Conservation (phyloP, 2,888 invertebrate species). For the Corbicula japonica region DNA sequence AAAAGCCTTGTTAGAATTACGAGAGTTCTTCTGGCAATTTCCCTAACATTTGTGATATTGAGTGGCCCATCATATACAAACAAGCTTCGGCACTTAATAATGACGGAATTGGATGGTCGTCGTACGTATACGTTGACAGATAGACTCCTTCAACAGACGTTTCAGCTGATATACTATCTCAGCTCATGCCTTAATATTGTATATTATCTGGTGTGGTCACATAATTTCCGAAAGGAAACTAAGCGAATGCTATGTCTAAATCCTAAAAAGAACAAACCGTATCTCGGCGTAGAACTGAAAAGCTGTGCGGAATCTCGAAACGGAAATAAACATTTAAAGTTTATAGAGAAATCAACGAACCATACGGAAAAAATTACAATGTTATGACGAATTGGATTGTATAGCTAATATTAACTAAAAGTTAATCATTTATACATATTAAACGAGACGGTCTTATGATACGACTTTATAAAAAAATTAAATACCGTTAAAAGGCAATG, state of each 20-base stretch:
- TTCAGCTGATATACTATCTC: slow-evolving; percentile 73
- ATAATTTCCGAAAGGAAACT: slow-evolving; percentile 73
- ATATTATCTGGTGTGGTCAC: slow-evolving; percentile 77
- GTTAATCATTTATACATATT: too few relatives aligned
- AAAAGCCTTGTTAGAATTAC: slow-evolving; percentile 75
- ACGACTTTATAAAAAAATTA: too few relatives aligned
- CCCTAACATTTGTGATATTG: slow-evolving; percentile 74
- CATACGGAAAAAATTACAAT: slow-evolving; percentile 55
- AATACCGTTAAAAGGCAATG: too few relatives aligned
- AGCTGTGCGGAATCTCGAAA: not conserved
- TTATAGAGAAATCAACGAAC: slow-evolving; percentile 32
- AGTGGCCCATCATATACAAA: slow-evolving; percentile 76
- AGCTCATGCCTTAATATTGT: slow-evolving; percentile 76
- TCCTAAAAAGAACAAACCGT: not conserved
- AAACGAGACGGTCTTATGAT: too few relatives aligned
- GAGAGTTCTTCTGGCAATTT: slow-evolving; percentile 76
- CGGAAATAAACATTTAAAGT: slow-evolving; percentile 8
- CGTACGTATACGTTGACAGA: slow-evolving; percentile 48
- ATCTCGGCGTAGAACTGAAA: slow-evolving; percentile 29
- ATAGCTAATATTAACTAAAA: too few relatives aligned
- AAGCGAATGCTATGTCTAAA: slow-evolving; percentile 47
- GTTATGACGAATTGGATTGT: slow-evolving; percentile 29
- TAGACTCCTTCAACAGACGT: slow-evolving; percentile 68
- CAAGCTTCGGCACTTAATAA: slow-evolving; percentile 72
- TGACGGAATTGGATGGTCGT: slow-evolving; percentile 33